Evolutionary conservation across 2,113 vertebrate species (phyloP).

Genomic region (Phodopus roborovskii): DNA sequence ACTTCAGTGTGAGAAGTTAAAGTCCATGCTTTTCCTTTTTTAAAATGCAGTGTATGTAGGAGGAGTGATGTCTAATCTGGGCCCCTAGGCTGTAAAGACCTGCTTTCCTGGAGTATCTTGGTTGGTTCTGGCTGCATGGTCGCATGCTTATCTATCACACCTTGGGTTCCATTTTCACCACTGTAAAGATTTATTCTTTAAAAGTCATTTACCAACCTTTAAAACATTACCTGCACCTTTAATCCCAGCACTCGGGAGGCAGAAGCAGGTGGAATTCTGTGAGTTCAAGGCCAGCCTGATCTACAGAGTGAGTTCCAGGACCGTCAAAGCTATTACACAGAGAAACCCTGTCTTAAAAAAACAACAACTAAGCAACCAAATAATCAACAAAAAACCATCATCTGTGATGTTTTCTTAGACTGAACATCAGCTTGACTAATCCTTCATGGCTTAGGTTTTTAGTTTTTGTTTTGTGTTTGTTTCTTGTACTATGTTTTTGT

Average conservation of each 20-base stretch:
- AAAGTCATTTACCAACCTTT: not conserved
- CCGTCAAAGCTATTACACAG: too few species aligned
- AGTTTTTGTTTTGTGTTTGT: not conserved
- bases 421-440: not conserved
- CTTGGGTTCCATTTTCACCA: not conserved
- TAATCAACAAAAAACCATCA: not conserved
- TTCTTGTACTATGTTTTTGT: not conserved
- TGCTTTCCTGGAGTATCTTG: not conserved
- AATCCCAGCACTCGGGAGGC: not conserved
- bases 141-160: too few species aligned
- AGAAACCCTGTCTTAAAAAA: too few species aligned
- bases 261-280: not conserved
- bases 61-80: not conserved
- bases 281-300: too few species aligned
- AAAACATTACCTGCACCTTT: not conserved
- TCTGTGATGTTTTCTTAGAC: not conserved
- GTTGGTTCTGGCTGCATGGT: not conserved
- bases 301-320: too few species aligned
- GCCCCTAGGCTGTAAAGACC: not conserved
- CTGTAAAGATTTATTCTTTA: not conserved
- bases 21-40: conserved; percentile 47
- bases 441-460: not conserved
- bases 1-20: not conserved
- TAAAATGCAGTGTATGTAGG: not conserved
- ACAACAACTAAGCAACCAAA: too few species aligned